phyloP scores from a whole-genome alignment of 2,888 invertebrate genomes.

The Lobophora halterata region DNA sequence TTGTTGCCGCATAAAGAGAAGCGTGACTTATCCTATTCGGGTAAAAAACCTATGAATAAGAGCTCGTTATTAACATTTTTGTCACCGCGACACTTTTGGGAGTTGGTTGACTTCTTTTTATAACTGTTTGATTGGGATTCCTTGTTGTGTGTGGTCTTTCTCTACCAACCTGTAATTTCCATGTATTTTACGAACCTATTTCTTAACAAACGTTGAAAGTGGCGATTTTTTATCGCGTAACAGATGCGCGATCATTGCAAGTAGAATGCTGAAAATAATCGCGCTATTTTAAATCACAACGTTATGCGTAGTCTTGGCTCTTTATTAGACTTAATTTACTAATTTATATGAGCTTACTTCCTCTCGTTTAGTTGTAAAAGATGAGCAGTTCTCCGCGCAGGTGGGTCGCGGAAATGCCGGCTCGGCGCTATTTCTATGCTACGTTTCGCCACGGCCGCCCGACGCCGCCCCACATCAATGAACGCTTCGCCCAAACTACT shows the following conservation, averaged over 20 bases:
- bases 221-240: too few species aligned
- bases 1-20: constrained; percentile 67
- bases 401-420: constrained; percentile 46
- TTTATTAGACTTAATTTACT: too few species aligned
- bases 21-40: constrained; percentile 69
- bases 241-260: too few species aligned
- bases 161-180: too few species aligned
- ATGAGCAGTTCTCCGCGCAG: constrained; percentile 26
- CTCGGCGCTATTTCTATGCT: constrained; percentile 55
- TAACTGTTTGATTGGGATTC: constrained; percentile 34
- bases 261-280: too few species aligned
- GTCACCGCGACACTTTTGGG: constrained; percentile 36
- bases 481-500: constrained; percentile 56
- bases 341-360: constrained; percentile 1
- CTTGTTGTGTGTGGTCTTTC: constrained; percentile 36
- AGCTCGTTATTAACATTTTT: constrained; percentile 56
- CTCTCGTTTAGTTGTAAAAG: background rate
- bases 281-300: too few species aligned
- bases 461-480: constrained; percentile 70
- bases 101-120: constrained; percentile 35
- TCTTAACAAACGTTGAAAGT: too few species aligned
- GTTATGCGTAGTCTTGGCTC: too few species aligned
- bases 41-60: constrained; percentile 56
- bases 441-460: constrained; percentile 49
- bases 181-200: too few species aligned